phyloP scores from a whole-genome alignment of 1,140 invertebrate genomes.

The Cherax destructor region DNA sequence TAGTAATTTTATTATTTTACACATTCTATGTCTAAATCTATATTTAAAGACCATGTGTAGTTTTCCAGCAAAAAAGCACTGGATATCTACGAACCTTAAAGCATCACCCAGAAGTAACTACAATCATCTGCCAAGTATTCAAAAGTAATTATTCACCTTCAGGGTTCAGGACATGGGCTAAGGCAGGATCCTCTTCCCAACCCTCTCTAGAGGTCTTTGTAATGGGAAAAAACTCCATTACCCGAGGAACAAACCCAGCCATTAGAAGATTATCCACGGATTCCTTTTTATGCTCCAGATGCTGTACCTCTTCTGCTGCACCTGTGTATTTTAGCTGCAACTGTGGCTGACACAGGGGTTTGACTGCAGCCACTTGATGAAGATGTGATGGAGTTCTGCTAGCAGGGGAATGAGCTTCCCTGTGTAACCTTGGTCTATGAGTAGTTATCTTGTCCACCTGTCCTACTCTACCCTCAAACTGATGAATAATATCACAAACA shows the following conservation, averaged over 20 bases:
- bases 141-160: constrained; percentile 51
- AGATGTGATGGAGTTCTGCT: constrained; percentile 40
- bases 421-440: constrained; percentile 25
- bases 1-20: background rate
- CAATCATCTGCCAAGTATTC: constrained; percentile 17
- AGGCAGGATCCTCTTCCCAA: constrained; percentile 36
- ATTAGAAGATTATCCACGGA: constrained; percentile 1
- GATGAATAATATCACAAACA: constrained; percentile 61
- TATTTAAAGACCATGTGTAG: background rate
- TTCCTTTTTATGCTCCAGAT: constrained; percentile 4
- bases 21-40: constrained; percentile 1
- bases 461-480: constrained; percentile 51
- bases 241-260: constrained; percentile 54
- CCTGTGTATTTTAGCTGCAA: constrained; percentile 17
- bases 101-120: constrained; percentile 20
- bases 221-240: constrained; percentile 58
- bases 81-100: background rate
- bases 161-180: constrained; percentile 46
- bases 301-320: constrained; percentile 16
- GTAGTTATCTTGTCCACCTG: constrained; percentile 21
- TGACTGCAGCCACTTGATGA: constrained; percentile 56
- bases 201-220: constrained; percentile 33
- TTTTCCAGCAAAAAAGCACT: background rate
- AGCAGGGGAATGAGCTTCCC: constrained; percentile 21
- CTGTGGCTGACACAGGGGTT: constrained; percentile 39